Evolutionary conservation across 2,113 vertebrate genomes (phyloP), one percentile per base, ranked within the genome.

Genomic region (Lophius piscatorius): DNA sequence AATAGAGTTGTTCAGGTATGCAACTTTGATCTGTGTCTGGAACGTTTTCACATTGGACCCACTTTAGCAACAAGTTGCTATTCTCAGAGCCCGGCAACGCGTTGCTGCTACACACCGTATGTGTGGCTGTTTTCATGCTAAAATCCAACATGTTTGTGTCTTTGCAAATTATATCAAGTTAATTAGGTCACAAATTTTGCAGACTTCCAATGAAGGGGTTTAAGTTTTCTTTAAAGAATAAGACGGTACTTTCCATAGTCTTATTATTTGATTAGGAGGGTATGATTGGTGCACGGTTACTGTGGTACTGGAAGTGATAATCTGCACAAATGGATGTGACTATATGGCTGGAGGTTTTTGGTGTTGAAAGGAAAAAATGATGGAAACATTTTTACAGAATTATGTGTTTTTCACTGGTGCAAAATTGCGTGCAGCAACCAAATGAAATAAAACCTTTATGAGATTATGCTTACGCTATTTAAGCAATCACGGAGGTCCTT

Each of bases 1-100:
- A 88, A 84, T 77, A 68, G 81, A 73, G 70, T 63, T 6, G 75
- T 80, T 75, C 80, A 77, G 84, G 71, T 86, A 87, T 88, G 81
- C 76, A 34, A 71, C 84, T 83, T 83, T 89, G 81, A 89, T 86
- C 78, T 60, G 66, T 45, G 70, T 60, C 59, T 66, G 71, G 82
- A 87, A 83, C 70, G 12, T 81, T 86, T 84, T 87, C 84, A 88
- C 67, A 21, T 83, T 40, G 51, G 70, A 74, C 80, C 73, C 59
- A 82, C 74, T 89, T 84, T 81, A 86, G 61, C 79, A 78, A 63
- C 56, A 12, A 55, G 66, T 70, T 57, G 76, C 38, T 67, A 79
- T 41, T 88, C 81, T 23, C 31, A 49, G 35, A 42, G n/a, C 20
- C 22, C 39, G 52, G 54, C 34, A 13, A 42, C 45, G 3, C 45